Conservation (phyloP, 2,113 vertebrate genomes). For the Tetraodon nigroviridis region DNA sequence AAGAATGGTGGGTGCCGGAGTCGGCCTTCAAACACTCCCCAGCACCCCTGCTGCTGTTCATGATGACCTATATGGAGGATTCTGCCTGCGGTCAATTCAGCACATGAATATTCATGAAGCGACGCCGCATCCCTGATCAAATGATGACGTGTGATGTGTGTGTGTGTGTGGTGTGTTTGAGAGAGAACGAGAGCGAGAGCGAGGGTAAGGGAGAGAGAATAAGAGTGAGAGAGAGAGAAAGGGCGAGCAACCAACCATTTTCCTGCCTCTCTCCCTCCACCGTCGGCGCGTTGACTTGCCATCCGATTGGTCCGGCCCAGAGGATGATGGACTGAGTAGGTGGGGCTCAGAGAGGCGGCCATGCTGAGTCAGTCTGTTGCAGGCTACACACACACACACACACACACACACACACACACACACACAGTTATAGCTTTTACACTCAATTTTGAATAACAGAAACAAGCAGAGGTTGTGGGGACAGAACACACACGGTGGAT, state of each 20-base stretch:
- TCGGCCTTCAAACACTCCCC: too few species aligned
- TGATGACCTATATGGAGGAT: background rate
- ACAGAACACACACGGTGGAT: background rate
- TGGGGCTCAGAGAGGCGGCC: conserved; percentile 81
- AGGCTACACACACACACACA: conserved; percentile 70
- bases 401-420: conserved; percentile 29
- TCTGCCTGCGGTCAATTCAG: conserved; percentile 6
- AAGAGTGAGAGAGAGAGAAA: background rate
- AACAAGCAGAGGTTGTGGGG: background rate
- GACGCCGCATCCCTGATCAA: background rate
- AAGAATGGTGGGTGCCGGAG: too few species aligned
- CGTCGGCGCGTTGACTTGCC: conserved; percentile 70
- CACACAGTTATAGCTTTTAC: conserved; percentile 18
- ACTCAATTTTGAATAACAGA: background rate
- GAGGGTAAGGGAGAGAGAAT: background rate
- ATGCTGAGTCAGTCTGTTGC: conserved; percentile 83
- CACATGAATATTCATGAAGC: conserved; percentile 35
- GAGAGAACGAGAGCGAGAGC: background rate
- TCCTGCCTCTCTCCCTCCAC: conserved; percentile 80
- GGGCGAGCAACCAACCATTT: conserved; percentile 72
- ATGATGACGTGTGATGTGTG: conserved; percentile 1
- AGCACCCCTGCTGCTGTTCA: background rate
- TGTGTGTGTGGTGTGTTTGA: conserved; percentile 16
- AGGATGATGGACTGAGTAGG: conserved; percentile 70
- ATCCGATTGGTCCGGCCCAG: conserved; percentile 60